phyloP scores from a whole-genome alignment of 2,888 invertebrate genomes.

The Phasia obesa region DNA sequence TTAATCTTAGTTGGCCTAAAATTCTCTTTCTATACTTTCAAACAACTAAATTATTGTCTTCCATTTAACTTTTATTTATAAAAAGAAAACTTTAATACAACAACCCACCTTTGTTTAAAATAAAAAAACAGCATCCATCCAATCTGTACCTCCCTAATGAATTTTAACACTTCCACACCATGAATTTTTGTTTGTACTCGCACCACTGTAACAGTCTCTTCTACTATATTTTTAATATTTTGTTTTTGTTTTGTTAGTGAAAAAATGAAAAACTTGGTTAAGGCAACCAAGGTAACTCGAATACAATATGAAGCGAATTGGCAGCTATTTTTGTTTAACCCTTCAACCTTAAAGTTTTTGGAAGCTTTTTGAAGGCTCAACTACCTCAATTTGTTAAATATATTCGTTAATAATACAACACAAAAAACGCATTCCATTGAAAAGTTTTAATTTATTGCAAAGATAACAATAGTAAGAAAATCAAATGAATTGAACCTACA shows the following conservation, averaged over 20 bases:
- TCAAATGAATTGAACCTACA: slow-evolving; percentile 66
- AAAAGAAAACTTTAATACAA: slow-evolving; percentile 25
- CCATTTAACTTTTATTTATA: slow-evolving; percentile 41
- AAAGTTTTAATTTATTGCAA: slow-evolving; percentile 69
- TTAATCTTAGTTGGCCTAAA: slow-evolving; percentile 8
- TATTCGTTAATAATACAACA: slow-evolving; percentile 19
- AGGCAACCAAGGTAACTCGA: slow-evolving; percentile 52
- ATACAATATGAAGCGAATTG: slow-evolving; percentile 54
- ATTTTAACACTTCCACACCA: too few species aligned
- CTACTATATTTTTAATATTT: not conserved
- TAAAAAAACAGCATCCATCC: not conserved
- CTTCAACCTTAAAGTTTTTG: slow-evolving; percentile 45
- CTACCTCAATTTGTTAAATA: slow-evolving; percentile 74
- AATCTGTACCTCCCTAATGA: too few species aligned
- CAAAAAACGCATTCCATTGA: slow-evolving; percentile 70
- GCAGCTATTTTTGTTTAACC: slow-evolving; percentile 54
- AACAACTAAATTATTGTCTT: slow-evolving; percentile 46
- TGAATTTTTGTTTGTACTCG: too few species aligned
- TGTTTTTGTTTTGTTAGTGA: not conserved
- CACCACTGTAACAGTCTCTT: not conserved
- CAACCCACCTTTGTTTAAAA: slow-evolving; percentile 37
- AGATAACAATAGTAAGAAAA: slow-evolving; percentile 45
- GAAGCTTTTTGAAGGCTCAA: slow-evolving; percentile 71
- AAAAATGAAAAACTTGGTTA: slow-evolving; percentile 50
- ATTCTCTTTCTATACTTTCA: slow-evolving; percentile 11